These are phyloP conservation scores for Hippocampus zosterae DNA, from an alignment of 2,113 vertebrate genomes.

Conservation along the genomic window DNA sequence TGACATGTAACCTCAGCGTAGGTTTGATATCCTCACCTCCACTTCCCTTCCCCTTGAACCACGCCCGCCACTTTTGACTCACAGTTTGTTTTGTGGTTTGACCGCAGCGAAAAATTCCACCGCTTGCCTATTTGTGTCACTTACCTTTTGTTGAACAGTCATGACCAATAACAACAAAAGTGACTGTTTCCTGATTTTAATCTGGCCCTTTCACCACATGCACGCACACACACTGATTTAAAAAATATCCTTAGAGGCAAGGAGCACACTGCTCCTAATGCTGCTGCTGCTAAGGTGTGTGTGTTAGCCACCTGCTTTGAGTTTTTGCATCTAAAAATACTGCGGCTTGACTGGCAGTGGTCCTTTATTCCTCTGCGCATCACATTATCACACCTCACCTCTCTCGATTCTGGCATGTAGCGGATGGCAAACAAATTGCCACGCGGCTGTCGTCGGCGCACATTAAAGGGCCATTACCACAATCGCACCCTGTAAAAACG, in stretches of 20 bases:
- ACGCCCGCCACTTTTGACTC: conserved; percentile 24
- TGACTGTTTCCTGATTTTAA: conserved; percentile 42
- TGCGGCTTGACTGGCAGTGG: conserved; percentile 15
- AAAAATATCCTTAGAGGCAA: conserved; percentile 12
- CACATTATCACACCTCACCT: conserved; percentile 9
- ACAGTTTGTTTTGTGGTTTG: conserved; percentile 36
- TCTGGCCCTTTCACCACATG: conserved; percentile 23
- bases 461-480: conserved; percentile 17
- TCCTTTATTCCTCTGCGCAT: neutral
- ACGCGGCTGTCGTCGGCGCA: conserved; percentile 15
- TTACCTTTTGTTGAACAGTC: conserved; percentile 23
- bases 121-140: conserved; percentile 41
- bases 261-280: conserved; percentile 4
- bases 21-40: conserved; percentile 44
- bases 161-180: conserved; percentile 47
- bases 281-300: neutral
- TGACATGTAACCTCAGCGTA: conserved; percentile 49
- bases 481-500: conserved; percentile 18
- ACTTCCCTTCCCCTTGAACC: neutral
- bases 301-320: conserved; percentile 18
- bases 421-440: conserved; percentile 18
- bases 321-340: conserved; percentile 27
- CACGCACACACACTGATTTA: conserved; percentile 9
- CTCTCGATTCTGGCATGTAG: conserved; percentile 20
- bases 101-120: conserved; percentile 54